Evolutionary conservation across 1,140 invertebrate species (phyloP).

Genomic region (Globodera rostochiensis): DNA sequence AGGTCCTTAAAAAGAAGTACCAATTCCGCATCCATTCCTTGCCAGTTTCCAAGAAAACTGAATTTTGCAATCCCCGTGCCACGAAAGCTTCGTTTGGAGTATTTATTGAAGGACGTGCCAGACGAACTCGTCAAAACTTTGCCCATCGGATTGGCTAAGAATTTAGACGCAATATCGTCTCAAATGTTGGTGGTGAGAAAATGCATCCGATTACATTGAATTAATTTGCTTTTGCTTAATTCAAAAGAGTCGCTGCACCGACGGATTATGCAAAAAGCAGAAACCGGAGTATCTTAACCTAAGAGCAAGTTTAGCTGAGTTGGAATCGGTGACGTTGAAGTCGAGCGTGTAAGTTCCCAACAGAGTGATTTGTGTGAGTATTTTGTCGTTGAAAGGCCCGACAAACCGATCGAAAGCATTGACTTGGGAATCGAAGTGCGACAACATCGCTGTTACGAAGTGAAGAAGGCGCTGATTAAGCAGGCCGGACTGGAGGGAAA

Average conservation of each 20-base stretch:
- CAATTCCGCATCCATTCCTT: not conserved
- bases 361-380: not conserved
- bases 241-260: constrained; percentile 15
- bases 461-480: constrained; percentile 17
- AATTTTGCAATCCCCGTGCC: not conserved
- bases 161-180: not conserved
- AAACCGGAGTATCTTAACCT: constrained; percentile 7
- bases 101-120: constrained; percentile 2
- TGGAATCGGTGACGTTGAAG: constrained; percentile 4
- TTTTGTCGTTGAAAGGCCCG: constrained; percentile 7
- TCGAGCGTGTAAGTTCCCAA: not conserved
- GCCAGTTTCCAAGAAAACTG: constrained; percentile 18
- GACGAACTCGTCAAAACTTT: not conserved
- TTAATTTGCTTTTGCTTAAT: not conserved
- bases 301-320: constrained; percentile 10
- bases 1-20: not conserved
- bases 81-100: not conserved
- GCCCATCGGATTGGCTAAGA: not conserved
- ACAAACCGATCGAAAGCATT: constrained; percentile 12
- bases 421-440: not conserved
- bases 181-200: not conserved
- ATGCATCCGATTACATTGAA: not conserved
- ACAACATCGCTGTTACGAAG: constrained; percentile 7
- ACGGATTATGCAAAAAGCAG: not conserved
- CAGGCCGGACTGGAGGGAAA: not conserved